These are phyloP conservation scores for Isoperla grammatica DNA, from an alignment of 2,888 invertebrate genomes.

Conservation along the genomic window DNA sequence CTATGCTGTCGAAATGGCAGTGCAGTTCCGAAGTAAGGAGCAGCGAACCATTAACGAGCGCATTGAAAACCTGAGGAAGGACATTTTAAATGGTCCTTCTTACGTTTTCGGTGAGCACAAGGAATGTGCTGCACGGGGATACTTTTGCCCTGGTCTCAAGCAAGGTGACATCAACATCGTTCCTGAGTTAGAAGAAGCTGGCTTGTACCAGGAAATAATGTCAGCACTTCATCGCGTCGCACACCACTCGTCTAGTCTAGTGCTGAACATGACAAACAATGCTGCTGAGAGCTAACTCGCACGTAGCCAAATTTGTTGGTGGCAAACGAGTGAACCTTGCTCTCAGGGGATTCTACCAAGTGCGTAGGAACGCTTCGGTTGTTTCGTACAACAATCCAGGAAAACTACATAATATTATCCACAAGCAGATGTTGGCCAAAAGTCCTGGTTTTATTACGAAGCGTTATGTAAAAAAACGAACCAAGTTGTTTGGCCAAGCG, in stretches of 20 bases:
- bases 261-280: slow-evolving; percentile 14
- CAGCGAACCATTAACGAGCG: background rate
- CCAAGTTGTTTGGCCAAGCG: too few species aligned
- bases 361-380: slow-evolving; percentile 18
- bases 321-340: slow-evolving; percentile 24
- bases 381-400: slow-evolving; percentile 11
- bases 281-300: slow-evolving; percentile 16
- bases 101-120: slow-evolving; percentile 24
- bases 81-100: slow-evolving; percentile 21
- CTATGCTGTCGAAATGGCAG: slow-evolving; percentile 17
- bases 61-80: background rate
- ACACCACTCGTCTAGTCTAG: slow-evolving; percentile 19
- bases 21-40: slow-evolving; percentile 8
- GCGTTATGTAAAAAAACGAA: too few species aligned
- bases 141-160: slow-evolving; percentile 20
- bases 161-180: slow-evolving; percentile 12
- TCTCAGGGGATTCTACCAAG: slow-evolving; percentile 18
- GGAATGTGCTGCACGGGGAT: slow-evolving; percentile 1
- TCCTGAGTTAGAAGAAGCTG: slow-evolving; percentile 3
- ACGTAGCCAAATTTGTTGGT: slow-evolving; percentile 19
- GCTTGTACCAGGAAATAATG: slow-evolving; percentile 21
- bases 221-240: slow-evolving; percentile 19
- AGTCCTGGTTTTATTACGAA: too few species aligned
- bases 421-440: too few species aligned
- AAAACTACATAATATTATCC: background rate